phyloP scores from a whole-genome alignment of 2,797 vertebrate genomes.

The Potorous gilbertii region DNA sequence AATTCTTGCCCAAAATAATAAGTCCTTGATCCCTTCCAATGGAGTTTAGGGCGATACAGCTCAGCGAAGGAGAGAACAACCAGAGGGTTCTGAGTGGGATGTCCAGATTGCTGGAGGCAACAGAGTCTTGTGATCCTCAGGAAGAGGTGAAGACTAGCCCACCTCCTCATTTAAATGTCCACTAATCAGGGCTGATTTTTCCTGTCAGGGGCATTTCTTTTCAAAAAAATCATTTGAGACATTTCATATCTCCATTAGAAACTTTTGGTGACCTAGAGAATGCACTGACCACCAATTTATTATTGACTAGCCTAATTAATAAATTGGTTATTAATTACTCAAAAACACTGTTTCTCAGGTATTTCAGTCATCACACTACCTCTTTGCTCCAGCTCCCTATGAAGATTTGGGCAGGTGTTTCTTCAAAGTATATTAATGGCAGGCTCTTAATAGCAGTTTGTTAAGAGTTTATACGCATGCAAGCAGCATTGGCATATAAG shows the following conservation, averaged over 20 bases:
- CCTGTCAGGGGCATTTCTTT: background rate
- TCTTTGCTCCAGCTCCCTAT: background rate
- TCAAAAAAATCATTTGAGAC: background rate
- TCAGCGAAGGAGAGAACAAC: background rate
- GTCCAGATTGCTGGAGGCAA: background rate
- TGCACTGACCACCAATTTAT: background rate
- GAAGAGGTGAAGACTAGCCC: background rate
- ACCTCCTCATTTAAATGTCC: background rate
- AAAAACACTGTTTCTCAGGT: background rate
- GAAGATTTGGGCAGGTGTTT: background rate
- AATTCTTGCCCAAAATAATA: background rate
- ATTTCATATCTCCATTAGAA: background rate
- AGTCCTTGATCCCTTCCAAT: background rate
- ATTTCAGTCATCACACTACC: background rate
- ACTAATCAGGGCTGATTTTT: background rate
- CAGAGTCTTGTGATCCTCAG: background rate
- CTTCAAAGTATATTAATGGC: background rate
- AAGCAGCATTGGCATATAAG: background rate
- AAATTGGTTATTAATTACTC: background rate
- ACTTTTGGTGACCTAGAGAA: background rate
- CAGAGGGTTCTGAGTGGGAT: background rate
- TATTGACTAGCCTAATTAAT: background rate
- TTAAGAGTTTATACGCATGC: background rate
- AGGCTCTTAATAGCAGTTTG: background rate
- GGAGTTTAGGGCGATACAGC: background rate